Evolutionary conservation across 2,888 invertebrate species (phyloP).

Genomic region (Hypomecis punctinalis): DNA sequence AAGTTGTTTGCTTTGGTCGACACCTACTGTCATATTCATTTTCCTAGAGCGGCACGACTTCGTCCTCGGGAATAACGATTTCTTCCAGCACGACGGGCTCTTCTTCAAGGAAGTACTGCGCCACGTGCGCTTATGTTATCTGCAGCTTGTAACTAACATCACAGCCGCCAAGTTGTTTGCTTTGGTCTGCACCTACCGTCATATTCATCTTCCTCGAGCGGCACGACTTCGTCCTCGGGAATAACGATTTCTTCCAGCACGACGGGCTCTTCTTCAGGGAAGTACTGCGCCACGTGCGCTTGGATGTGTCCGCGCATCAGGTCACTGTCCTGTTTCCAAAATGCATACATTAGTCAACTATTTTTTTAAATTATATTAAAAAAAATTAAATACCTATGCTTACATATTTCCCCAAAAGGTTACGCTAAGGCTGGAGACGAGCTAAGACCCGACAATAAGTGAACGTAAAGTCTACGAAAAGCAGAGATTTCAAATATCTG

Average conservation of each 20-base stretch:
- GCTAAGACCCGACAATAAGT: too few species aligned
- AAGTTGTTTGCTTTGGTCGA: not conserved
- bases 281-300: slow-evolving; percentile 84
- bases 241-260: slow-evolving; percentile 76
- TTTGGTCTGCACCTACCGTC: not conserved
- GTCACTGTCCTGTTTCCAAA: slow-evolving; percentile 84
- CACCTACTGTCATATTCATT: slow-evolving; percentile 6
- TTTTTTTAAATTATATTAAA: too few species aligned
- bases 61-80: slow-evolving; percentile 72
- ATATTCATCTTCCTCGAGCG: slow-evolving; percentile 8
- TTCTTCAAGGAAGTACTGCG: slow-evolving; percentile 84
- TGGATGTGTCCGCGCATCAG: slow-evolving; percentile 86
- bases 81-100: slow-evolving; percentile 78
- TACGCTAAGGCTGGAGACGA: too few species aligned
- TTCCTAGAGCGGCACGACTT: slow-evolving; percentile 31
- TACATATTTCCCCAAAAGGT: too few species aligned
- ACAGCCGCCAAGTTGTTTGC: not conserved
- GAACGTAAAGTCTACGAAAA: too few species aligned
- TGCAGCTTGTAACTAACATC: not conserved
- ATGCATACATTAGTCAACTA: too few species aligned
- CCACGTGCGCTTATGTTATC: slow-evolving; percentile 80
- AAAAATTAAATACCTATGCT: too few species aligned
- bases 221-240: slow-evolving; percentile 62
- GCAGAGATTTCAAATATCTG: too few species aligned
- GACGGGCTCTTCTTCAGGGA: slow-evolving; percentile 82